phyloP scores from a whole-genome alignment of 2,888 invertebrate species.

The Cantharis rustica region DNA sequence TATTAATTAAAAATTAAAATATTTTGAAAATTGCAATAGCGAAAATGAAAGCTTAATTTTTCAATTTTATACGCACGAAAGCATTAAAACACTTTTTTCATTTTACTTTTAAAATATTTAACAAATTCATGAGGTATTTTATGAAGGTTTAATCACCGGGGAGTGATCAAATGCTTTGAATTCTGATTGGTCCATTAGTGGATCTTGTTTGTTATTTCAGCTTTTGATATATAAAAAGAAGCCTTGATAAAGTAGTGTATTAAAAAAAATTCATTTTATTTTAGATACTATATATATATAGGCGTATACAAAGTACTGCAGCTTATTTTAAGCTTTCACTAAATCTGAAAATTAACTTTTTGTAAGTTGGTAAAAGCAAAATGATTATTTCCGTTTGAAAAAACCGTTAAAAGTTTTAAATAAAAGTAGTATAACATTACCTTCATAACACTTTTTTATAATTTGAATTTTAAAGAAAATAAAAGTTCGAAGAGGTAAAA shows the following conservation, averaged over 20 bases:
- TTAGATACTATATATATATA: not conserved
- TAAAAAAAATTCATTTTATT: not conserved
- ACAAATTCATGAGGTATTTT: not conserved
- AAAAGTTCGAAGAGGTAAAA: not conserved
- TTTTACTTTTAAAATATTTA: not conserved
- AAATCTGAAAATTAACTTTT: not conserved
- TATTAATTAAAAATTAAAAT: not conserved
- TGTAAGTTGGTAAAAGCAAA: not conserved
- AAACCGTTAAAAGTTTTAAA: not conserved
- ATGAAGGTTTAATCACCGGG: not conserved
- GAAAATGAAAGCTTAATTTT: not conserved
- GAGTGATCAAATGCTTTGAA: conserved; percentile 3
- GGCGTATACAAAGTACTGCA: not conserved
- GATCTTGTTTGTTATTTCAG: not conserved
- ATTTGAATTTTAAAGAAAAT: not conserved
- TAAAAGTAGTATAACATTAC: not conserved
- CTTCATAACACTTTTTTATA: not conserved
- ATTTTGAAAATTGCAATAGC: not conserved
- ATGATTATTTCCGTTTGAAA: not conserved
- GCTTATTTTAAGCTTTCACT: not conserved
- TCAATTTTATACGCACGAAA: not conserved
- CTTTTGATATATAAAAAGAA: not conserved
- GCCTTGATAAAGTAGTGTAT: not conserved
- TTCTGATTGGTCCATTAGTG: conserved; percentile 3
- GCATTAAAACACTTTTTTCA: not conserved